A percentile compares a stretch with the other conserved stretches of the same genome.
These are phyloP conservation scores for Asobara japonica DNA, from an alignment of 1,140 invertebrate species.

Conservation along the genomic window DNA sequence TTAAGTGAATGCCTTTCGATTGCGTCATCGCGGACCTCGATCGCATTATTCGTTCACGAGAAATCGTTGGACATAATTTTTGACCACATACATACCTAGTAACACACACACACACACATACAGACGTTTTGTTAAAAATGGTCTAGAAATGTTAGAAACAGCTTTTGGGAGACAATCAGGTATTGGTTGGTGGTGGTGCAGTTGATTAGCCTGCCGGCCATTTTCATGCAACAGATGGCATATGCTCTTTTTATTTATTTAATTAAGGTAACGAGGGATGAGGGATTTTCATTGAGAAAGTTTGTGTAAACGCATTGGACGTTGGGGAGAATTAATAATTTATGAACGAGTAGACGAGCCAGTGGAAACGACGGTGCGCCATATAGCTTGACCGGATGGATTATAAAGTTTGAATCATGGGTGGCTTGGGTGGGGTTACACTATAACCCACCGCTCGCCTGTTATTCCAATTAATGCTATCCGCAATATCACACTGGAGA, in stretches of 20 bases:
- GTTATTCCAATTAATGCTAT: slow-evolving; percentile 15
- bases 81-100: no score
- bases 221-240: not conserved
- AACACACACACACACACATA: no score
- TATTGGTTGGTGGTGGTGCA: not conserved
- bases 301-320: slow-evolving; percentile 23
- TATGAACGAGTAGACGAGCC: slow-evolving; percentile 24
- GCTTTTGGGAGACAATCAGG: not conserved
- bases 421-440: not conserved
- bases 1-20: no score
- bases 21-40: no score
- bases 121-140: no score
- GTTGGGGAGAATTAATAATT: slow-evolving; percentile 32
- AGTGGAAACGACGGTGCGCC: not conserved
- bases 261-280: not conserved
- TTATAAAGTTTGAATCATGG: slow-evolving; percentile 11
- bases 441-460: not conserved
- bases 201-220: not conserved
- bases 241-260: not conserved
- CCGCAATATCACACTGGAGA: not conserved
- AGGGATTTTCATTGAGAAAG: slow-evolving; percentile 28
- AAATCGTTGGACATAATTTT: no score
- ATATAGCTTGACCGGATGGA: not conserved
- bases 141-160: not conserved
- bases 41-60: no score